Evolutionary conservation across 2,888 invertebrate genomes (phyloP).

Genomic region (Neoitamus cyanurus): DNA sequence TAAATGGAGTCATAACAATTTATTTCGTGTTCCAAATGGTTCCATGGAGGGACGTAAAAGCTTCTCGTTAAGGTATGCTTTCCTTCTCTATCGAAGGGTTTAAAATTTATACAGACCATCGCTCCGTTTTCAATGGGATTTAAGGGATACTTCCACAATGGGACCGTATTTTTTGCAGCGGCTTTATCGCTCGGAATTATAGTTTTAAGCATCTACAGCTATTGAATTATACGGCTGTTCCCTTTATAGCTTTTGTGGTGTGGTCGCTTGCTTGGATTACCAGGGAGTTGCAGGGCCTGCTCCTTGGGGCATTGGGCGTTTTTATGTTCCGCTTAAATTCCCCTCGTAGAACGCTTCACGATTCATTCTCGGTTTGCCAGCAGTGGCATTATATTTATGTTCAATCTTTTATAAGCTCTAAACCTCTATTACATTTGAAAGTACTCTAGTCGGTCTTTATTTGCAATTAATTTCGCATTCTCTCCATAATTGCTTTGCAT

Average conservation of each 20-base stretch:
- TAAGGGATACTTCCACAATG: not conserved
- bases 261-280: not conserved
- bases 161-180: not conserved
- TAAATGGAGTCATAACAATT: slow-evolving; percentile 39
- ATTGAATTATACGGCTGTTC: not conserved
- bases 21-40: not conserved
- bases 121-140: not conserved
- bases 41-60: not conserved
- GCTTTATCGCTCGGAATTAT: not conserved
- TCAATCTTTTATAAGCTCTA: not conserved
- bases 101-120: not conserved
- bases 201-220: not conserved
- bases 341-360: not conserved
- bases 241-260: not conserved
- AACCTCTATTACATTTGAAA: not conserved
- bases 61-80: not conserved
- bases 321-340: not conserved
- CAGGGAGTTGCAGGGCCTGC: not conserved
- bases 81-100: not conserved
- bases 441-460: not conserved
- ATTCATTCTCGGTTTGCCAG: not conserved
- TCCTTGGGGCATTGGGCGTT: not conserved
- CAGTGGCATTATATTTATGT: not conserved
- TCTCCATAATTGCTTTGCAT: not conserved
- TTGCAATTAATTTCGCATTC: not conserved